Evolutionary conservation across 2,888 invertebrate genomes (phyloP), one percentile per base, ranked within the genome.

Genomic region (Unio delphinus): DNA sequence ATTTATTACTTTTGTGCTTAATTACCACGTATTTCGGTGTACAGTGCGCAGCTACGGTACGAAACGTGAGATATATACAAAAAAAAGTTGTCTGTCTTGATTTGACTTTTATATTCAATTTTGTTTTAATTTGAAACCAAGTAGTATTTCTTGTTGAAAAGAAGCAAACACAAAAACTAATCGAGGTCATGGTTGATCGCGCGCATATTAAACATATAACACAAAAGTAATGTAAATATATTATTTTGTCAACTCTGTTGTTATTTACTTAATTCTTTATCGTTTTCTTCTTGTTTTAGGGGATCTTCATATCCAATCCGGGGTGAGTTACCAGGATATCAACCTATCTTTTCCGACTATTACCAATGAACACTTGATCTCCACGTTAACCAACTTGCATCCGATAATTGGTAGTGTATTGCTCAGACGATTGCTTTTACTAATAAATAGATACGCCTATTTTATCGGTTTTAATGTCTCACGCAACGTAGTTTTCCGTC

Each of bases 281-380:
- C 8, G 55, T 65, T 45, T 26, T 26, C 59, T 63, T 67, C 26
- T 63, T 64, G 34, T 80, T 80, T 64, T 79, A 81, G 81, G 72
- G 67, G 78, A 61, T 68, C 74, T 18, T 62, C 71, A 60, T 72
- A 72, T 60, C 76, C 78, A 55, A 54, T 68, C 59, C 61, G 76
- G 72, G 81, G 81, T 81, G 79, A 81, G 81, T 79, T 75, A 26
- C 55, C 70, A 64, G 65, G 73, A 59, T 79, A 80, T 70, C 70
- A 75, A 66, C 75, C 76, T 61, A 69, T 73, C 57, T 45, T 62
- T 62, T 73, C 73, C 72, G 71, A 73, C 67, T 79, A 80, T 74
- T 80, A 80, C 76, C 71, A 74, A 69, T 80, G 80, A 80, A 73
- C 61, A 65, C 69, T 45, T 45, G 45, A 45, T 45, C 45, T 45